These are phyloP conservation scores for Lithophane ornitopus DNA, from an alignment of 2,888 invertebrate species.

Conservation along the genomic window DNA sequence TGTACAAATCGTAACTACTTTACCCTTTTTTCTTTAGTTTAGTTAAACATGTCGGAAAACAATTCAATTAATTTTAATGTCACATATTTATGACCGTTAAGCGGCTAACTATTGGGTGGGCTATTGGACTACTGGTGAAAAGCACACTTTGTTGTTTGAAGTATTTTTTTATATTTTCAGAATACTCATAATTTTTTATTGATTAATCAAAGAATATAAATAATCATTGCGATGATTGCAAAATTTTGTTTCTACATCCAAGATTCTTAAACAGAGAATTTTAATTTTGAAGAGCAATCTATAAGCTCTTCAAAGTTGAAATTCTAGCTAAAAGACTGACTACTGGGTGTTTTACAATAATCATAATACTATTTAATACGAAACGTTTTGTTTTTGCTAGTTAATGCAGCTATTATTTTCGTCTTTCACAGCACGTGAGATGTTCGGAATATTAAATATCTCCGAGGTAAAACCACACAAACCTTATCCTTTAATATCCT, in stretches of 20 bases:
- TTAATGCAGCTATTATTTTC: not conserved
- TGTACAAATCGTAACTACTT: not conserved
- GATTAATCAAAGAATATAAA: not conserved
- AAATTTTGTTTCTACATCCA: not conserved
- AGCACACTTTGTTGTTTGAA: not conserved
- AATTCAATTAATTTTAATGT: too few relatives aligned
- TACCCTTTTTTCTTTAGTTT: too few relatives aligned
- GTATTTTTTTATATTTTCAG: not conserved
- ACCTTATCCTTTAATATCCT: conserved; percentile 6
- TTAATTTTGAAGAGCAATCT: too few relatives aligned
- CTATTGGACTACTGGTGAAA: not conserved
- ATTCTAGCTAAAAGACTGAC: not conserved
- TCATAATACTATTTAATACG: conserved; percentile 18
- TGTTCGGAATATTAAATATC: conserved; percentile 24
- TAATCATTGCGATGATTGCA: not conserved
- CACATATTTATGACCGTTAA: not conserved
- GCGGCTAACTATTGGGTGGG: not conserved
- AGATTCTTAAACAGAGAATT: not conserved
- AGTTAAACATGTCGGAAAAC: too few relatives aligned
- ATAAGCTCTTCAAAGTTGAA: not conserved
- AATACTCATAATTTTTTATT: not conserved
- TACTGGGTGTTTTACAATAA: not conserved
- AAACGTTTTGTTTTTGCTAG: conserved; percentile 7
- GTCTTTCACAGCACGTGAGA: not conserved
- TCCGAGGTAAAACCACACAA: conserved; percentile 23